These are phyloP conservation scores for Siniperca obscura DNA, from an alignment of 2,797 vertebrate species.

Conservation along the genomic window DNA sequence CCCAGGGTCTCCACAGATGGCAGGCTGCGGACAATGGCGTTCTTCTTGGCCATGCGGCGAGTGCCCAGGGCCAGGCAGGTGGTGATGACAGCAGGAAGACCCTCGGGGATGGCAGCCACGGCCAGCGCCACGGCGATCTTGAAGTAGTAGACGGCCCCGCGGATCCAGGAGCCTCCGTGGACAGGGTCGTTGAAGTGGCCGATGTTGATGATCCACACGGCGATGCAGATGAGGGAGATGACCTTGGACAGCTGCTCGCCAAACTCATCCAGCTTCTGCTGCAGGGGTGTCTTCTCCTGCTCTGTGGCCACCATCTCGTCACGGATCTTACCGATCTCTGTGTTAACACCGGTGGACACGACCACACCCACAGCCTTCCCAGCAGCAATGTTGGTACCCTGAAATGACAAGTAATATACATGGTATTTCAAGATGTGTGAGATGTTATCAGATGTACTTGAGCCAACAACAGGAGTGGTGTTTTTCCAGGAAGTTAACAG, in stretches of 20 bases:
- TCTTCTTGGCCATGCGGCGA: conserved; percentile 98
- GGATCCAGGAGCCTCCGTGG: conserved; percentile 97
- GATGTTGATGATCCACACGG: conserved; percentile 99
- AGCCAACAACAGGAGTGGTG: not conserved
- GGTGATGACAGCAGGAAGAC: conserved; percentile 96
- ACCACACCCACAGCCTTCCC: conserved; percentile 96
- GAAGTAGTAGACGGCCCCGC: conserved; percentile 98
- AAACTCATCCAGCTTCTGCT: conserved; percentile 98
- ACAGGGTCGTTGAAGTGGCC: conserved; percentile 98
- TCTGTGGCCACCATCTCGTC: conserved; percentile 98
- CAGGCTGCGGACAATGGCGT: conserved; percentile 95
- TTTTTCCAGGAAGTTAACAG: conserved; percentile 27
- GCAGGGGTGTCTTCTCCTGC: conserved; percentile 95
- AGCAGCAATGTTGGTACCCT: conserved; percentile 98
- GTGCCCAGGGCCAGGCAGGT: conserved; percentile 97
- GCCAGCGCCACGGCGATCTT: conserved; percentile 97
- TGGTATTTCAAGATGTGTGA: too few relatives aligned
- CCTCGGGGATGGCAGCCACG: conserved; percentile 97
- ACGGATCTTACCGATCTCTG: conserved; percentile 97
- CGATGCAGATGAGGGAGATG: conserved; percentile 96
- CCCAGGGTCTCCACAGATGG: conserved; percentile 97
- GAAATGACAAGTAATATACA: conserved; percentile 6
- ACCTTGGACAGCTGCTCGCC: conserved; percentile 98
- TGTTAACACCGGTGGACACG: conserved; percentile 94
- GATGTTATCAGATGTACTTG: too few relatives aligned